Percentiles rank a stretch among this genome's conserved stretches.
These are phyloP conservation scores for Trematomus loennbergii DNA, from an alignment of 2,113 vertebrate genomes.

Conservation along the genomic window DNA sequence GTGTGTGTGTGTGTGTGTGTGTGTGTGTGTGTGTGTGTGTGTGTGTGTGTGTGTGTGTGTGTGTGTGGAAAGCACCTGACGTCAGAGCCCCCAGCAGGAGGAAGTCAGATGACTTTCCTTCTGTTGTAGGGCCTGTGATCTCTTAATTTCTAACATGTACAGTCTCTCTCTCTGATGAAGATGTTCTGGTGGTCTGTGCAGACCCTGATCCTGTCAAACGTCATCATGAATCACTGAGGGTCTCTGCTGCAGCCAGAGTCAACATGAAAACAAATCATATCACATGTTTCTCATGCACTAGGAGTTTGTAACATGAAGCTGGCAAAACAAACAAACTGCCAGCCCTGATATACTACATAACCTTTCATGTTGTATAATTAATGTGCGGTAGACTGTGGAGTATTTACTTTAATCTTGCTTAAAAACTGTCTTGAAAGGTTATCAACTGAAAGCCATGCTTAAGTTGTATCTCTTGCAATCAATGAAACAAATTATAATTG, in stretches of 20 bases:
- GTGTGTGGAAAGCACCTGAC: conserved; percentile 3
- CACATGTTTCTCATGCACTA: background rate
- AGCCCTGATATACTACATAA: background rate
- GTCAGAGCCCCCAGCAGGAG: conserved; percentile 31
- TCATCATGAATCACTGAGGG: conserved; percentile 20
- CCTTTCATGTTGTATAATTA: background rate
- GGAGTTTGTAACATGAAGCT: background rate
- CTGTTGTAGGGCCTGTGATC: background rate
- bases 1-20: too few relatives aligned
- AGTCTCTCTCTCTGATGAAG: background rate
- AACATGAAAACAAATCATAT: background rate
- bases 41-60: too few relatives aligned
- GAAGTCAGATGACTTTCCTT: conserved; percentile 9
- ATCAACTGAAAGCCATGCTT: background rate
- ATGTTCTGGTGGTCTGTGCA: background rate
- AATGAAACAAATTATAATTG: background rate
- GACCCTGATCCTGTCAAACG: conserved; percentile 20
- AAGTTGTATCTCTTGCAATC: background rate
- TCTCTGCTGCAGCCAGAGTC: conserved; percentile 27
- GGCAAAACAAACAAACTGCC: background rate
- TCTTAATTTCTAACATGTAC: conserved; percentile 10
- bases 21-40: too few relatives aligned
- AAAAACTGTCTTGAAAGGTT: too few relatives aligned
- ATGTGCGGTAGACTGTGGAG: background rate
- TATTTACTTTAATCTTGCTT: too few relatives aligned